Base-by-base conservation (phyloP, 2,113 vertebrate species). In the Hystrix brachyura region DNA sequence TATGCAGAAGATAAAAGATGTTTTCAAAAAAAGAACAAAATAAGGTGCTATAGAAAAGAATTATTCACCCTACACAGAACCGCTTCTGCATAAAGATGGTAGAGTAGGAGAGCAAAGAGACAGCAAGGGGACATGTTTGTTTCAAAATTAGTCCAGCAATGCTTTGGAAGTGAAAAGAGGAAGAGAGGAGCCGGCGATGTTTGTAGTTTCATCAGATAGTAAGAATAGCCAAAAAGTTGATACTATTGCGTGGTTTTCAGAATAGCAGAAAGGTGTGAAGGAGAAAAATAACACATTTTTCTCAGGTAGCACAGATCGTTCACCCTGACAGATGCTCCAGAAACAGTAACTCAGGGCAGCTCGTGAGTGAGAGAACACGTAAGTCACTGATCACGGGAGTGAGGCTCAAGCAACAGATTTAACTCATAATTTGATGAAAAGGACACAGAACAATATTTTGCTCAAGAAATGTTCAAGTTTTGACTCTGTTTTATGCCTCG, bases 391-490 rank as follows among this genome's bases (percentile, higher is more conserved):
- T 57, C 72, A 86, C 6, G 72, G 53, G 72, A 51, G 0, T 81
- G 65, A 7, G 1, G 34, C 2, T 90, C 67, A 76, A 67, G 29
- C 10, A 67, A 1, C 9, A 2, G 74, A 38, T 43, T 86, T 25
- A 78, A 85, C 5, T 53, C 19, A 82, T 34, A 6, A 62, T 83
- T 93, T 91, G 78, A 93, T 38, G 67, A 14, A 79, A 95, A 78
- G 15, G 86, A 9, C n/a, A 78, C 4, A 62, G 85, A 51, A 34
- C 34, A 86, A 32, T 62, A 60, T 80, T 43, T 65, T 38, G 38
- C 38, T 38, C 62, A 81, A 62, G 43, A 59, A 32, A 0, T 85
- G 9, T 72, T 95, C 53, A 92, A 34, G 17, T 51, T 93, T 29
- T 74, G 25, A 84, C 51, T 91, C 12, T 82, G 4, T 6, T 38